Percentiles rank a stretch among this genome's conserved stretches.
Evolutionary conservation across 2,888 invertebrate genomes (phyloP).

Genomic region (Deilephila porcellus): DNA sequence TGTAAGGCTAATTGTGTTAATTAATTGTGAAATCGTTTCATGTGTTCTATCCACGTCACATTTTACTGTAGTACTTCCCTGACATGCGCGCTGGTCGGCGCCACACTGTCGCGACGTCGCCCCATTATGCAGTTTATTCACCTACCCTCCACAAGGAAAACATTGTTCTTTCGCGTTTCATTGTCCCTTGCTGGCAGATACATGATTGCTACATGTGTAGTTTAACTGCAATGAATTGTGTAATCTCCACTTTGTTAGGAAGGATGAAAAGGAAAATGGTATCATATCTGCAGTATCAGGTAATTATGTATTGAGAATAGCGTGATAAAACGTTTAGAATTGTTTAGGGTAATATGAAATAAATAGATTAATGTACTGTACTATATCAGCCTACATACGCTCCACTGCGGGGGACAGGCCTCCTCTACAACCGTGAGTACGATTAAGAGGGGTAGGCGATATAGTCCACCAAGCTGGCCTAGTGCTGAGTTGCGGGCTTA

Average conservation of each 20-base stretch:
- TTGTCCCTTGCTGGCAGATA: constrained; percentile 37
- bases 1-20: constrained; percentile 1
- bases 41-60: constrained; percentile 27
- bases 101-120: constrained; percentile 58
- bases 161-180: constrained; percentile 44
- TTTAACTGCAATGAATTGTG: background rate
- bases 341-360: too few relatives aligned
- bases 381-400: too few relatives aligned
- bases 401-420: too few relatives aligned
- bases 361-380: too few relatives aligned
- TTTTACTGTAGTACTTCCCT: constrained; percentile 29
- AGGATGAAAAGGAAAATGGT: too few relatives aligned
- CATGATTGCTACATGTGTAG: constrained; percentile 9
- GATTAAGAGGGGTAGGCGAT: too few relatives aligned
- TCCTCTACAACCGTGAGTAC: too few relatives aligned
- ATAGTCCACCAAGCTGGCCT: too few relatives aligned
- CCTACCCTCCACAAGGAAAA: constrained; percentile 52
- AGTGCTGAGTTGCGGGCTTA: too few relatives aligned
- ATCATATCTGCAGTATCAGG: too few relatives aligned
- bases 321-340: too few relatives aligned
- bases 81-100: constrained; percentile 49
- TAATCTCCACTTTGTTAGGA: background rate
- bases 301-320: too few relatives aligned
- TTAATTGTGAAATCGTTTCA: constrained; percentile 1
- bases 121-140: constrained; percentile 70